phyloP scores from a whole-genome alignment of 2,113 vertebrate species.

The Petromus typicus region DNA sequence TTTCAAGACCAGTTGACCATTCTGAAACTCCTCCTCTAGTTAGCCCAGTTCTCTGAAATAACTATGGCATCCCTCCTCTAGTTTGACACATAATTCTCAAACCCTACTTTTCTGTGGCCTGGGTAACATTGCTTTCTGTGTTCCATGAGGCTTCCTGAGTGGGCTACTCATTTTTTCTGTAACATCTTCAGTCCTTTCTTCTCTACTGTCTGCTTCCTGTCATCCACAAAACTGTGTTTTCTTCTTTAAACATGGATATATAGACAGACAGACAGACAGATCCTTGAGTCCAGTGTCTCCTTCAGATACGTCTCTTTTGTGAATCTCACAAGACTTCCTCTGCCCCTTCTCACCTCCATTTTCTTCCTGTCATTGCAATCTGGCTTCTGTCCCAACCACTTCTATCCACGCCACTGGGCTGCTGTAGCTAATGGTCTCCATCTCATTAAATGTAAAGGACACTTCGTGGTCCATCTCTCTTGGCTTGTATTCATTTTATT shows the following conservation, averaged over 20 bases:
- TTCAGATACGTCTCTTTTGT: neutral
- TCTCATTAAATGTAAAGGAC: neutral
- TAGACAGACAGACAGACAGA: neutral
- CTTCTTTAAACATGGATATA: neutral
- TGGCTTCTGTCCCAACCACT: neutral
- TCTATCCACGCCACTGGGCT: neutral
- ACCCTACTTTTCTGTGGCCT: neutral
- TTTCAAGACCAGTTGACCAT: neutral
- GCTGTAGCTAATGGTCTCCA: neutral
- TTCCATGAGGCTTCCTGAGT: accelerated
- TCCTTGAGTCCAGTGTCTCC: neutral
- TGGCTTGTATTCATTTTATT: neutral
- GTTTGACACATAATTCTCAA: neutral
- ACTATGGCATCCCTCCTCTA: neutral
- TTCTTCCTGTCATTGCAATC: neutral
- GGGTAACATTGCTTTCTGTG: neutral
- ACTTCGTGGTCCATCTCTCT: neutral
- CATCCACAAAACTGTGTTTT: neutral
- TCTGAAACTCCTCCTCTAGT: neutral
- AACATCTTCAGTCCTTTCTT: neutral
- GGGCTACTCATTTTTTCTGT: neutral
- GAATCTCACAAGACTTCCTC: neutral
- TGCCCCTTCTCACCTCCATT: neutral
- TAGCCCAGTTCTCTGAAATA: conserved; percentile 17
- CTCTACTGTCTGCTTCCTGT: neutral